A percentile compares a stretch with the other conserved stretches of the same genome.
Evolutionary conservation across 2,797 vertebrate genomes (phyloP).

Genomic region (Lagocephalus sceleratus): DNA sequence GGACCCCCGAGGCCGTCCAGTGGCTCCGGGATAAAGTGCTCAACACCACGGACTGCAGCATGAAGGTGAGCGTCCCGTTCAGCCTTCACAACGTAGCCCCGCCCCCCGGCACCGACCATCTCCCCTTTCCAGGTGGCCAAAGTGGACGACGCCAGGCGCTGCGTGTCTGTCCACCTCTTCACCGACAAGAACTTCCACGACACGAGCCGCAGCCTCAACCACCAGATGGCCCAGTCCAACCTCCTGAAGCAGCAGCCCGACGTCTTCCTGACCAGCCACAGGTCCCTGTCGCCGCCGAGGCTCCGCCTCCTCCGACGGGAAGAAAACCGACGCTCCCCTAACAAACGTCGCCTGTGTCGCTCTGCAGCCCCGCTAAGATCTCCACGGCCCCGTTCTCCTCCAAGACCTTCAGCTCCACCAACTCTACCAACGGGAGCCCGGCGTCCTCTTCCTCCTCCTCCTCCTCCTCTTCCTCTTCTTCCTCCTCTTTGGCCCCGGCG

Average conservation of each 20-base stretch:
- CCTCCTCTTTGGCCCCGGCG: slow-evolving; percentile 4
- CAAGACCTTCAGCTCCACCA: slow-evolving; percentile 33
- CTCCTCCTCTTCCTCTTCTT: background rate
- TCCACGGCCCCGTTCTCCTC: slow-evolving; percentile 30
- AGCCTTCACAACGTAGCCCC: no score
- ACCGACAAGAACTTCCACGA: slow-evolving; percentile 86
- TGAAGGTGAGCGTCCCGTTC: no score
- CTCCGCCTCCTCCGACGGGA: no score
- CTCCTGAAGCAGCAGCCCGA: slow-evolving; percentile 91
- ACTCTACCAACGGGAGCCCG: slow-evolving; percentile 42
- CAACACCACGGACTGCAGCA: slow-evolving; percentile 85
- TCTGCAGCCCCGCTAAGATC: slow-evolving; percentile 53
- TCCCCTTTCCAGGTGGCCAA: slow-evolving; percentile 79
- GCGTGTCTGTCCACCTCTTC: slow-evolving; percentile 86
- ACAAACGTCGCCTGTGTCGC: background rate
- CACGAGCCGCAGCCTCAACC: slow-evolving; percentile 82
- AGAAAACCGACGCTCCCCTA: no score
- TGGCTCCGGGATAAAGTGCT: slow-evolving; percentile 89
- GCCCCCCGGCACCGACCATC: no score
- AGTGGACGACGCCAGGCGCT: slow-evolving; percentile 79
- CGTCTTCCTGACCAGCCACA: slow-evolving; percentile 79
- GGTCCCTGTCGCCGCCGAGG: slow-evolving; percentile 50
- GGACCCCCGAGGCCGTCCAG: slow-evolving; percentile 92
- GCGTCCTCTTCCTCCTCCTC: slow-evolving; percentile 9
- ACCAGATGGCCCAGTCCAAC: slow-evolving; percentile 84